Conservation (phyloP, 2,888 invertebrate genomes). For the Charanyca ferruginea region DNA sequence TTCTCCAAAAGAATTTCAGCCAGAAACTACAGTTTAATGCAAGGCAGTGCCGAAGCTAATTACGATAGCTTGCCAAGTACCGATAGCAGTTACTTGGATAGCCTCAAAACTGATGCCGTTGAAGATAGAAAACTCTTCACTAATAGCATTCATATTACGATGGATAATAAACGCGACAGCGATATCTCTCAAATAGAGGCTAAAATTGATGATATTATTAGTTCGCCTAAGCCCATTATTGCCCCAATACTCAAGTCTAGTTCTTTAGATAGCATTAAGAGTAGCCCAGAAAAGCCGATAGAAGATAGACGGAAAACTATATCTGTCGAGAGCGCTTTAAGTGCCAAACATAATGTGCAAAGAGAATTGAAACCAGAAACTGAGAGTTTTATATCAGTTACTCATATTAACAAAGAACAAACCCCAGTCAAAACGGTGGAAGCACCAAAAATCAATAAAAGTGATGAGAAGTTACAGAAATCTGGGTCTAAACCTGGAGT, state of each 20-base stretch:
- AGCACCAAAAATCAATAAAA: slow-evolving; percentile 78
- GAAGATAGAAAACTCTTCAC: slow-evolving; percentile 85
- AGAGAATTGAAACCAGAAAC: slow-evolving; percentile 77
- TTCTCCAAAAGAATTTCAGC: slow-evolving; percentile 84
- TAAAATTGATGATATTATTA: slow-evolving; percentile 90
- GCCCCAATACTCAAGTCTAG: slow-evolving; percentile 88
- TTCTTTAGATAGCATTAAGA: slow-evolving; percentile 92
- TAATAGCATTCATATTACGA: slow-evolving; percentile 84
- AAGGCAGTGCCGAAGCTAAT: slow-evolving; percentile 80
- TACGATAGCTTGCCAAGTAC: slow-evolving; percentile 88
- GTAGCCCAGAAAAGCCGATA: slow-evolving; percentile 87
- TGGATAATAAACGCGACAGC: slow-evolving; percentile 86
- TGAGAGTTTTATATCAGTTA: slow-evolving; percentile 90
- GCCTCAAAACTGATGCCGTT: slow-evolving; percentile 84
- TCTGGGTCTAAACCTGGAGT: slow-evolving; percentile 80
- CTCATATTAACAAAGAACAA: slow-evolving; percentile 90
- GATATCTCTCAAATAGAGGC: slow-evolving; percentile 90
- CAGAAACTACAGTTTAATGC: slow-evolving; percentile 82
- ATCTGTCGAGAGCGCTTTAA: slow-evolving; percentile 88
- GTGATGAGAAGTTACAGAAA: slow-evolving; percentile 83
- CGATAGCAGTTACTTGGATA: slow-evolving; percentile 88
- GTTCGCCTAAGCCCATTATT: slow-evolving; percentile 89
- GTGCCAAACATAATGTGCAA: slow-evolving; percentile 71
- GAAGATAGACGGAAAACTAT: slow-evolving; percentile 88
- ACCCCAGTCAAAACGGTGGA: slow-evolving; percentile 74